These are phyloP conservation scores for Grantiella picta DNA, from an alignment of 2,113 vertebrate genomes.

Conservation along the genomic window DNA sequence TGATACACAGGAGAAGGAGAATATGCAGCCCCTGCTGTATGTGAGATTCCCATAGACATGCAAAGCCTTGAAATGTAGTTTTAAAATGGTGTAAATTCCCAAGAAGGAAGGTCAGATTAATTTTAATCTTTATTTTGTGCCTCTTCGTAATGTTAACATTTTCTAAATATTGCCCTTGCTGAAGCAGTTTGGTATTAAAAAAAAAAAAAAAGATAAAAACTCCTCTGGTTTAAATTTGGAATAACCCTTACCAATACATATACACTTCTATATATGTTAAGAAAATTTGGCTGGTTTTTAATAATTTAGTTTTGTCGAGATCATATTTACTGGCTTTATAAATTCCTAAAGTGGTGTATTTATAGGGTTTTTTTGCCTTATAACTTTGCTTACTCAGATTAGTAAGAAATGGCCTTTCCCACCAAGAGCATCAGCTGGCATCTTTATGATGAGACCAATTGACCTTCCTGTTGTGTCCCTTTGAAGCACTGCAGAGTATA, in stretches of 20 bases:
- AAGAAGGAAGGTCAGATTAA: not conserved
- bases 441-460: not conserved
- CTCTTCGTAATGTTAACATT: not conserved
- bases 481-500: not conserved
- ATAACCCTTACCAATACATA: not conserved
- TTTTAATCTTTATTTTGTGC: not conserved
- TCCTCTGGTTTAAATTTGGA: not conserved
- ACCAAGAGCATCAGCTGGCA: not conserved
- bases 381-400: not conserved
- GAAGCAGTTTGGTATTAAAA: not conserved
- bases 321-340: not conserved
- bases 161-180: conserved; percentile 1
- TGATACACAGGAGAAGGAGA: not conserved
- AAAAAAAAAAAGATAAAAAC: not conserved
- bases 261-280: not conserved
- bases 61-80: not conserved
- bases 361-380: not conserved
- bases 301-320: not conserved
- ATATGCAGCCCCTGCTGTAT: not conserved
- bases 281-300: not conserved
- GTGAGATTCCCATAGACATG: not conserved
- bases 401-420: not conserved
- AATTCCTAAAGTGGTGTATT: not conserved
- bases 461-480: not conserved
- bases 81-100: not conserved